Base-by-base conservation (phyloP, 2,113 vertebrate species). In the Catharus fuscescens region DNA sequence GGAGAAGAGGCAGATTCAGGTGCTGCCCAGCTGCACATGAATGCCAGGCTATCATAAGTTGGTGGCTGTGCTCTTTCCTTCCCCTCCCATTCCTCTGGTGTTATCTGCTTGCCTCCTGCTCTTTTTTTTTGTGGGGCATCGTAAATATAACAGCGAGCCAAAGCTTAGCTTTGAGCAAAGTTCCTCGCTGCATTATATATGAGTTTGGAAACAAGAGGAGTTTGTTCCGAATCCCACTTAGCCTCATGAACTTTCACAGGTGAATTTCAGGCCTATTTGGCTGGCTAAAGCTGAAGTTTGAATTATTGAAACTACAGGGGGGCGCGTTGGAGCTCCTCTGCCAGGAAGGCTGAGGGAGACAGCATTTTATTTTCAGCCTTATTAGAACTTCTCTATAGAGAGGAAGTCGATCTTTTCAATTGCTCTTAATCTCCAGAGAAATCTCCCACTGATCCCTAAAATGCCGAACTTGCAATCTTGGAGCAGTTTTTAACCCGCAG, bases 301-400 rank as follows among this genome's bases (percentile, higher is more conserved):
- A 96, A 95, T 96, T 96, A 94, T 77, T 95, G 95, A 95, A 96
- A 90, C 90, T 94, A 92, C 85, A 80, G 76, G 92, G 72, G 81
- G 88, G 71, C 6, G 0, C 10, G 14, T 88, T 93, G 95, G 86
- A 94, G 80, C 66, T 93, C 85, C 70, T 93, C 85, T 90, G 76
- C 85, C 56, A 83, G 72, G 62, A 88, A 90, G 72, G 64, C 48
- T 40, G 76, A 90, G 72, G 73, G 86, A 95, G 76, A 86, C 64
- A 88, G 94, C 74, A 53, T 95, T 97, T 95, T 92, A 90, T 96
- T 95, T 96, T 94, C 94, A 93, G 52, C 94, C 96, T 96, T 96
- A 97, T 96, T 96, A 97, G 95, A 96, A 96, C 88, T 95, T 92
- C 67, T 95, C 92, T 90, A 96, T 90, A 88, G 94, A 97, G 90